These are phyloP conservation scores for Caenorhabditis panamensis DNA, from an alignment of 2,888 invertebrate species.

Conservation along the genomic window DNA sequence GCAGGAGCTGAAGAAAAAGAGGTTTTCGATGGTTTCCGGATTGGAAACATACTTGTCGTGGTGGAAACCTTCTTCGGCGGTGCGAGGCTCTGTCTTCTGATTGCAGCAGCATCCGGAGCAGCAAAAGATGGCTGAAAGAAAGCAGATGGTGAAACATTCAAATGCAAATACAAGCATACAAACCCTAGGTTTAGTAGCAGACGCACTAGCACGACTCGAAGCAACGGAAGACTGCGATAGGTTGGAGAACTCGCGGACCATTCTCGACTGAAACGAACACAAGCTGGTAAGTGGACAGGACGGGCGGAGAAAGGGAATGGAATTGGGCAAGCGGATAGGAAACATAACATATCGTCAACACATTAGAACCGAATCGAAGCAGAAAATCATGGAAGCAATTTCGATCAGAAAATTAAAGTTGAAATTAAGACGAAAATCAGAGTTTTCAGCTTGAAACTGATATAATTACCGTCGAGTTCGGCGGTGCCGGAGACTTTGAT, in stretches of 20 bases:
- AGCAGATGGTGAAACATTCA: too few species aligned
- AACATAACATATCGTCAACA: slow-evolving; percentile 8
- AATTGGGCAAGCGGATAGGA: slow-evolving; percentile 12
- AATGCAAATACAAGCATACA: slow-evolving; percentile 24
- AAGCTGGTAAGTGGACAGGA: slow-evolving; percentile 15
- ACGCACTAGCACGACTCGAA: slow-evolving; percentile 54
- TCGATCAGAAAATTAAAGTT: background rate
- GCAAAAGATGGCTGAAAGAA: slow-evolving; percentile 48
- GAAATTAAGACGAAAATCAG: background rate
- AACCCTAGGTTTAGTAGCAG: slow-evolving; percentile 60
- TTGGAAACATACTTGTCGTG: background rate
- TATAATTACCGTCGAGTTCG: slow-evolving; percentile 50
- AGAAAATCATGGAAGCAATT: background rate
- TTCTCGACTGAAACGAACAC: slow-evolving; percentile 58
- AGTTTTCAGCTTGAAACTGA: background rate
- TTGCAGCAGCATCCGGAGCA: slow-evolving; percentile 42
- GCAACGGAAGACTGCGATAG: slow-evolving; percentile 62
- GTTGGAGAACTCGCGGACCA: slow-evolving; percentile 64
- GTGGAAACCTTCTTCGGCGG: slow-evolving; percentile 50
- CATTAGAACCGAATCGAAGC: slow-evolving; percentile 12
- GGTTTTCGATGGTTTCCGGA: too few species aligned
- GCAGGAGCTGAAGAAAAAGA: background rate
- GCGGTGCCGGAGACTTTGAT: slow-evolving; percentile 49
- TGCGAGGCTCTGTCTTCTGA: slow-evolving; percentile 38
- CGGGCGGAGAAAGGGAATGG: background rate